Evolutionary conservation across 1,140 invertebrate genomes (phyloP), one percentile per base, ranked within the genome.

Genomic region (Phocides pigmalion): DNA sequence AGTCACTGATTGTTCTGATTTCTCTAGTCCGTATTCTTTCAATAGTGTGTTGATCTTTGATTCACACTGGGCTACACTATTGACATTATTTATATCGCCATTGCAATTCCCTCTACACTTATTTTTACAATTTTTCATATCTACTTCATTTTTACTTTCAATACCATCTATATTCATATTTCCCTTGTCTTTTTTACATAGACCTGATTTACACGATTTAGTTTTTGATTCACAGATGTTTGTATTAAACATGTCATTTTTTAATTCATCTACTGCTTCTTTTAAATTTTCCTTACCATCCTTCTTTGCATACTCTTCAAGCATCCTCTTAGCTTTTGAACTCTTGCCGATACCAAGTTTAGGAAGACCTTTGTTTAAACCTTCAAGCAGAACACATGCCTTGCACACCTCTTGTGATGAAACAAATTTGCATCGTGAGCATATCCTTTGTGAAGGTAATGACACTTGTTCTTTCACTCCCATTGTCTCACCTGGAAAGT

Each of bases 401-500:
- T 99, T 99, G 84, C 99, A 99, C 8, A 99, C 94, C 74, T 95
- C 93, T 89, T 99, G 98, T 76, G 98, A 99, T 1, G 98, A 99
- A 2, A 99, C 97, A 92, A 98, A 99, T 25, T 97, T 96, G 92
- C 99, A 99, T 56, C 96, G 93, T 12, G 90, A 92, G 92, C 99
- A 99, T 59, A 93, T 94, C 76, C 96, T 95, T 82, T 97, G 94
- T 20, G 94, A 93, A 0, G 98, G 98, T 76, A 98, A 93, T 82
- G 96, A 96, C 0, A 97, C 94, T 49, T 93, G 94, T 75, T 96
- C 95, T 82, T 97, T 97, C 3, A 99, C 93, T 62, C 94, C 93
- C 70, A 99, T 85, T 72, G 95, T 95, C 93, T 99, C 98, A 58
- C 98, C 97, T 96, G 74, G 41, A 93, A 92, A 20, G n/a, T n/a